Evolutionary conservation across 2,888 invertebrate species (phyloP).

Genomic region (Hydroisotoma schaefferi): DNA sequence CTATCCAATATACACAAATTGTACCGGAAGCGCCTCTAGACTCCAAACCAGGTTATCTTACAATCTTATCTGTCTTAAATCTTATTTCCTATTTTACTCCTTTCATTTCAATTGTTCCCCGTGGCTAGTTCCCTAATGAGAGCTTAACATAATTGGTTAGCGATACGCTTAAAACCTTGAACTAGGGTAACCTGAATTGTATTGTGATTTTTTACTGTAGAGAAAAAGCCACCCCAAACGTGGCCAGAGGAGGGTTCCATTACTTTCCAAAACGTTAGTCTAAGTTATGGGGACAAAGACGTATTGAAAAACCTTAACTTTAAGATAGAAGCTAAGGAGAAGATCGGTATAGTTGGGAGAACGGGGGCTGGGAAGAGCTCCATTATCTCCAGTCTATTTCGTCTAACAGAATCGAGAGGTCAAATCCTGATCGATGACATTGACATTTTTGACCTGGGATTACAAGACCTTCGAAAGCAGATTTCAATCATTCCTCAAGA

Average conservation of each 20-base stretch:
- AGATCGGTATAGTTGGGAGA: slow-evolving; percentile 54
- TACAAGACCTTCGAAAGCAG: slow-evolving; percentile 68
- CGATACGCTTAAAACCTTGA: too few relatives aligned
- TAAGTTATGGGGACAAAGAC: slow-evolving; percentile 51
- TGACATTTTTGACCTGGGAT: slow-evolving; percentile 55
- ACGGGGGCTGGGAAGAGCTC: slow-evolving; percentile 88
- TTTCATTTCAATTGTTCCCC: too few relatives aligned
- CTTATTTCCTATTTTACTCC: too few relatives aligned
- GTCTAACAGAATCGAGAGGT: slow-evolving; percentile 82
- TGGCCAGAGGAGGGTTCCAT: slow-evolving; percentile 54
- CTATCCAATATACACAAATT: slow-evolving; percentile 41
- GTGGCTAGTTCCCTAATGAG: too few relatives aligned
- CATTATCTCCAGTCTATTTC: slow-evolving; percentile 78
- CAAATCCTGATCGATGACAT: slow-evolving; percentile 78
- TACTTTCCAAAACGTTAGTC: slow-evolving; percentile 47
- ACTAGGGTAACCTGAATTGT: too few relatives aligned
- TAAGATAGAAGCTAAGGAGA: slow-evolving; percentile 49
- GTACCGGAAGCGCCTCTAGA: slow-evolving; percentile 66
- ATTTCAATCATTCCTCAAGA: slow-evolving; percentile 93
- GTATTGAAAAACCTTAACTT: slow-evolving; percentile 54
- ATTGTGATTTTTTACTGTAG: slow-evolving; percentile 26
- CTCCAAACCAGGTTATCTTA: slow-evolving; percentile 56
- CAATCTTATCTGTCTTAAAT: neutral
- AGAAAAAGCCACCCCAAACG: slow-evolving; percentile 50
- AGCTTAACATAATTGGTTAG: too few relatives aligned